Conservation (phyloP, 92 coral and sea anemone species). For the Micromussa lordhowensis region DNA sequence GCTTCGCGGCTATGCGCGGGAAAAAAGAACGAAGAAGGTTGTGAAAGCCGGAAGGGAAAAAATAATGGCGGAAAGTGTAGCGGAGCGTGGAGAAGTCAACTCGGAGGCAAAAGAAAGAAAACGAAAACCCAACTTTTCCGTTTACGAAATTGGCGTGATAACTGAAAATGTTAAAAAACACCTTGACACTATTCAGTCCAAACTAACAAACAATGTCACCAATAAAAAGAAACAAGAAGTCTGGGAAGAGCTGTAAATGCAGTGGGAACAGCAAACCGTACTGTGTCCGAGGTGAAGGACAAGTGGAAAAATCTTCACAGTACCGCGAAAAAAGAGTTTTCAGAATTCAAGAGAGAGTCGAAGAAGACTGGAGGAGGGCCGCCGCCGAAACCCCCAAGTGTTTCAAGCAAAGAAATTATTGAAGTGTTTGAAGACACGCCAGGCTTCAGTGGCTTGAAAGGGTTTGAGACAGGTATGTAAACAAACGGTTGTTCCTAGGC, state of each 20-base stretch:
- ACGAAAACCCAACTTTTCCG: conserved; percentile 30
- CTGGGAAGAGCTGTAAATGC: conserved; percentile 27
- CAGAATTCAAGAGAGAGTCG: neutral
- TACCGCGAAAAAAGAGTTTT: conserved; percentile 17
- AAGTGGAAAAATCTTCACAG: conserved; percentile 34
- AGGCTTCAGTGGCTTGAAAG: neutral
- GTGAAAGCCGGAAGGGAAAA: too few relatives aligned
- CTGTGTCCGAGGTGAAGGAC: conserved; percentile 21
- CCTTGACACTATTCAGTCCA: neutral
- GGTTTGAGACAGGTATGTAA: too few relatives aligned
- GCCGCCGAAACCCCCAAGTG: neutral
- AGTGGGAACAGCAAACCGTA: conserved; percentile 11
- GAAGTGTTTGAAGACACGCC: neutral
- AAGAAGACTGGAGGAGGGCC: conserved; percentile 20
- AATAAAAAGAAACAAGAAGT: conserved; percentile 9
- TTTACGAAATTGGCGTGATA: conserved; percentile 1
- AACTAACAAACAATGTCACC: conserved; percentile 10
- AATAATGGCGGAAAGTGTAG: neutral
- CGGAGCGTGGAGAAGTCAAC: too few relatives aligned
- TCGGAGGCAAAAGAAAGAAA: neutral
- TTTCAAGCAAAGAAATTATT: neutral
- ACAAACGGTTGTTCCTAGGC: too few relatives aligned
- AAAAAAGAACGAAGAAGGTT: too few relatives aligned
- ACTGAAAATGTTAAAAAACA: conserved; percentile 28
- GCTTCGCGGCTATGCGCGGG: too few relatives aligned